phyloP scores from a whole-genome alignment of 2,888 invertebrate species.

The Thysanoteuthis rhombus region DNA sequence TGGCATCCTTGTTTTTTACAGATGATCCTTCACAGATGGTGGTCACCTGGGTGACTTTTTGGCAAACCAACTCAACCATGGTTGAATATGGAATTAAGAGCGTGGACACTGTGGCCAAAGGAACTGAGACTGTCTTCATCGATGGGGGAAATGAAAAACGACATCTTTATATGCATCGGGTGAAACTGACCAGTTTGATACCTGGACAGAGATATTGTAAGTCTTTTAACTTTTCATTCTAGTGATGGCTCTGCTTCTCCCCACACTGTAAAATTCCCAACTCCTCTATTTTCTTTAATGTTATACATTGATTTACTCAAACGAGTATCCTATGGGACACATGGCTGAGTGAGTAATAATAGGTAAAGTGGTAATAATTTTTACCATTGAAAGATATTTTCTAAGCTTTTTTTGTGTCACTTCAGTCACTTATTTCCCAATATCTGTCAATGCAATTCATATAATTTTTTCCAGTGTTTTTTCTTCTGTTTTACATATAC shows the following conservation, averaged over 20 bases:
- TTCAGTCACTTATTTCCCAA: no score
- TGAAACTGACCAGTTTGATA: constrained; percentile 48
- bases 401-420: no score
- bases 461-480: no score
- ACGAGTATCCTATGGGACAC: no score
- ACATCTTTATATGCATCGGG: constrained; percentile 60
- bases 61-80: constrained; percentile 38
- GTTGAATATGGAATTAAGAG: constrained; percentile 44
- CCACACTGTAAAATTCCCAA: background rate
- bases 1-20: constrained; percentile 36
- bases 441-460: no score
- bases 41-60: constrained; percentile 58
- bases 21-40: constrained; percentile 53
- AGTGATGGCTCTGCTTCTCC: background rate
- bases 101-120: constrained; percentile 35
- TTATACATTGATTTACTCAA: no score
- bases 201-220: constrained; percentile 58
- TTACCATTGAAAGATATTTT: no score
- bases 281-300: no score
- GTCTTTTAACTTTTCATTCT: constrained; percentile 32
- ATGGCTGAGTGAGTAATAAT: no score
- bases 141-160: constrained; percentile 56
- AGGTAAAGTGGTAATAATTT: no score
- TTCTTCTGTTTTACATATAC: no score
- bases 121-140: constrained; percentile 55